Conservation (phyloP, 1,140 invertebrate species). For the Achatina immaculata region DNA sequence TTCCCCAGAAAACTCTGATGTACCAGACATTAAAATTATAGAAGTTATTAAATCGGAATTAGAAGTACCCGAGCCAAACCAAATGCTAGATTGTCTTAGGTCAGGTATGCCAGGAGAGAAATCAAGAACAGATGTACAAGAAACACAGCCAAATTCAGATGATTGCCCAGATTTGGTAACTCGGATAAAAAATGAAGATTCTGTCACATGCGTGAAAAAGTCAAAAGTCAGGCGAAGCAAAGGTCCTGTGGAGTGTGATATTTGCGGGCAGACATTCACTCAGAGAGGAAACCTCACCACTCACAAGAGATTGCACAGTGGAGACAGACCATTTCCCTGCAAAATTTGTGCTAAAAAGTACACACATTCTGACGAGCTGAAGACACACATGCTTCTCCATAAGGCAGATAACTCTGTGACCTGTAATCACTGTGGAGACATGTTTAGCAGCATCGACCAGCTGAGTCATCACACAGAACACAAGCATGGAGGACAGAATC, state of each 20-base stretch:
- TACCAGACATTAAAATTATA: too few species aligned
- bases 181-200: neutral
- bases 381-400: conserved; percentile 5
- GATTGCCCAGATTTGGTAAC: too few species aligned
- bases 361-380: conserved; percentile 6
- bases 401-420: neutral
- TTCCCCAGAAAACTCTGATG: too few species aligned
- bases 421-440: conserved; percentile 16
- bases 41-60: too few species aligned
- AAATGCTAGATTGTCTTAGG: too few species aligned
- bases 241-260: neutral
- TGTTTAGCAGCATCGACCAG: neutral
- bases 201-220: neutral
- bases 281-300: neutral
- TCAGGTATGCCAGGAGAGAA: too few species aligned
- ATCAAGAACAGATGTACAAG: too few species aligned
- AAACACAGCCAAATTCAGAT: too few species aligned
- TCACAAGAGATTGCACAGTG: conserved; percentile 7
- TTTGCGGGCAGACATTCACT: conserved; percentile 20
- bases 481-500: conserved; percentile 11
- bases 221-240: neutral
- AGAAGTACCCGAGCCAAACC: too few species aligned
- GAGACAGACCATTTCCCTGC: neutral
- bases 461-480: neutral
- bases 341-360: conserved; percentile 11